Evolutionary conservation across 2,113 vertebrate species (phyloP).

Genomic region (Brachyistius frenatus): DNA sequence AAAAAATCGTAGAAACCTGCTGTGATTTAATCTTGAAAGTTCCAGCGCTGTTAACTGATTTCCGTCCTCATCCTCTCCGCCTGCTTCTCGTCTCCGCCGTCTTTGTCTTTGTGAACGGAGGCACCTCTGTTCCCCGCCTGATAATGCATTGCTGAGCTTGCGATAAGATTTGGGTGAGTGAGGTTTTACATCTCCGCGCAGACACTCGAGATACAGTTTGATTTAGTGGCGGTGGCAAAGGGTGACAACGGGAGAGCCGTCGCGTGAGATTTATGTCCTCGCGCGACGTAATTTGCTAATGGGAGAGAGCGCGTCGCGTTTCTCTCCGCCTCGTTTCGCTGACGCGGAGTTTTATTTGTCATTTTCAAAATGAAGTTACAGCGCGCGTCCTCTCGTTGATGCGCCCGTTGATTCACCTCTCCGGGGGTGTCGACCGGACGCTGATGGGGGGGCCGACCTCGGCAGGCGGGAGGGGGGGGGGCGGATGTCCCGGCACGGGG

Average conservation of each 20-base stretch:
- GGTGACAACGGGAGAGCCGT: conserved; percentile 41
- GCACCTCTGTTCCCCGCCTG: conserved; percentile 13
- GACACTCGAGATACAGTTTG: conserved; percentile 33
- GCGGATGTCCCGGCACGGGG: too few species aligned
- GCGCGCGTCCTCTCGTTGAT: neutral
- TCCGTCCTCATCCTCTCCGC: neutral
- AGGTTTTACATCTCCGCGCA: conserved; percentile 46
- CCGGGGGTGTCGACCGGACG: conserved; percentile 18
- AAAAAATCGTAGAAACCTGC: too few species aligned
- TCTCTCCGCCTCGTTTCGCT: conserved; percentile 8
- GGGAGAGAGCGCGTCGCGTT: conserved; percentile 2
- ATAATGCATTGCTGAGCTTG: conserved; percentile 27
- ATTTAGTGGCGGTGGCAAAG: conserved; percentile 49
- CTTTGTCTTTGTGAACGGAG: conserved; percentile 19
- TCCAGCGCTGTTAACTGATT: too few species aligned
- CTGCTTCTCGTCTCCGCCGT: neutral
- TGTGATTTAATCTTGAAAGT: too few species aligned
- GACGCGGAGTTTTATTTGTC: conserved; percentile 14
- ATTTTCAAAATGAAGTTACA: conserved; percentile 28
- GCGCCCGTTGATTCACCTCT: conserved; percentile 42
- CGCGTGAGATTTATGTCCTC: conserved; percentile 40
- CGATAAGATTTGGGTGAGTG: conserved; percentile 24
- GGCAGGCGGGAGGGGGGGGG: too few species aligned
- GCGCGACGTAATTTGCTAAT: conserved; percentile 55
- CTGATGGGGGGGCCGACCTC: conserved; percentile 30